A percentile compares a stretch with the other conserved stretches of the same genome.
Conservation (phyloP, 30 jellyfish, hydroid and myxozoan species). For the Rhopilema esculentum region DNA sequence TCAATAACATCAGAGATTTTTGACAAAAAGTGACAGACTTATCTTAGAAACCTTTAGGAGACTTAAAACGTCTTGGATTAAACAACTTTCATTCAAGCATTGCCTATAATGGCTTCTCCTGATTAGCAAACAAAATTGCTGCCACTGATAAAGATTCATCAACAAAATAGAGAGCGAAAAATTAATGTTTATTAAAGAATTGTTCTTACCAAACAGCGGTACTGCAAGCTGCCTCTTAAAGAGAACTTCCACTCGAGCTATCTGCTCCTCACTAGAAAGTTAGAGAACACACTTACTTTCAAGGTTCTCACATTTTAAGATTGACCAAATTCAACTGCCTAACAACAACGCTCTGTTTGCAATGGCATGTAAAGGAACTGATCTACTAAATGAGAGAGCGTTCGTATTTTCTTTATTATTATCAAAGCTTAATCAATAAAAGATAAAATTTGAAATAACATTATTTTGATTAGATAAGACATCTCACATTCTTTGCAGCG, state of each 20-base stretch:
- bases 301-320: neutral
- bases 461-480: neutral
- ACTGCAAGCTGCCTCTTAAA: conserved; percentile 88
- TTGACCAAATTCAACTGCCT: no score
- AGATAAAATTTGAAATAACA: neutral
- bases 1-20: no score
- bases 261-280: conserved; percentile 80
- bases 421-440: no score
- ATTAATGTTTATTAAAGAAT: neutral
- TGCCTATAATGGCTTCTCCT: no score
- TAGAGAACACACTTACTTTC: neutral
- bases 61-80: neutral
- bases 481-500: conserved; percentile 20
- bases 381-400: no score
- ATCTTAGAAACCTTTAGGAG: neutral
- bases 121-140: neutral
- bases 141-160: neutral
- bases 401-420: no score
- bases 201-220: conserved; percentile 83
- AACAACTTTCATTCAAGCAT: no score
- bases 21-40: neutral
- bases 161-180: neutral
- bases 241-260: conserved; percentile 67
- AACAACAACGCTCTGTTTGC: no score
- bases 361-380: no score